Base-by-base conservation (phyloP, 2,888 invertebrate genomes). In the Metacarcinus magister region DNA sequence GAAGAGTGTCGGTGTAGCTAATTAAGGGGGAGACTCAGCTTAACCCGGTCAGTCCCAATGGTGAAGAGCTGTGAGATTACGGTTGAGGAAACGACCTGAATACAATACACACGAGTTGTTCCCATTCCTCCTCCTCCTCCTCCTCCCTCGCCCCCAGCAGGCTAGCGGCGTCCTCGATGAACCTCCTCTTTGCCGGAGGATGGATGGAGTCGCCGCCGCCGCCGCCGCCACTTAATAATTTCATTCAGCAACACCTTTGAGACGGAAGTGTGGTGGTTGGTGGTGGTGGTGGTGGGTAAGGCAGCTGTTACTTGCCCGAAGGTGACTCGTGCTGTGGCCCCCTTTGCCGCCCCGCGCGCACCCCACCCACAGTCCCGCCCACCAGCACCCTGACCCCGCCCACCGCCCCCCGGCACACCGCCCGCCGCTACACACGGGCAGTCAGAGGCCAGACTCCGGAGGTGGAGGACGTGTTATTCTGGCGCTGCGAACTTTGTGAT, bases 231-330 rank as follows among this genome's bases (percentile, higher is more conserved):
- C 67, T 67, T 67, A n/a, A 67, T 67, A 67, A 67, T 67, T 67
- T 67, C 67, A 67, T 67, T 67, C 67, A 67, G 67, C 67, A 67
- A 23, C 67, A 67, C 67, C 67, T 67, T 67, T 67, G n/a, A n/a
- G 67, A n/a, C 67, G 67, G 67, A 67, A 67, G 67, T 67, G 67
- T 23, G n/a, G 67, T n/a, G 67, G 67, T 67, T 54, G 54, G 67
- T 1, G 67, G 67, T 67, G 67, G 67, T 54, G 54, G 54, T 13
- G 54, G 54, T 54, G 7, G n/a, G n/a, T 23, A 23, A n/a, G 67
- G 67, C 67, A 67, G 67, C 67, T 67, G 67, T 67, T 67, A 67
- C 67, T 67, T 67, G 67, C 67, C 67, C 67, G 67, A 67, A 67
- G 67, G 67, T 67, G 67, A 67, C 67, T 67, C 67, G 67, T 67